phyloP scores from a whole-genome alignment of 2,113 vertebrate species.

The Pogonocichla stellata region DNA sequence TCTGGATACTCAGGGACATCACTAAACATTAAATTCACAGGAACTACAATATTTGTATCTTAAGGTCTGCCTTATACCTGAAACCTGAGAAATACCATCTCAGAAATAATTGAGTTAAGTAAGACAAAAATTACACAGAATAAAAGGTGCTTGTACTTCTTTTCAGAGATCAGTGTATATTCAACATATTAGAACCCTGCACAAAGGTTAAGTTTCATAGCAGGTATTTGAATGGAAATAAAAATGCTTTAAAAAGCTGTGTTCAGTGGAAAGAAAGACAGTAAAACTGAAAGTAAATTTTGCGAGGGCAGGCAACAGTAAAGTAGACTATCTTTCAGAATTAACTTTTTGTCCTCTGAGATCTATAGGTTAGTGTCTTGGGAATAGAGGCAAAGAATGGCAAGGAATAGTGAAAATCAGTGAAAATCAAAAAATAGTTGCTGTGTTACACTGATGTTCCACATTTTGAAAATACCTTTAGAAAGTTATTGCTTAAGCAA shows the following conservation, averaged over 20 bases:
- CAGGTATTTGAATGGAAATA: neutral
- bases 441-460: neutral
- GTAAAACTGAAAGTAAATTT: neutral
- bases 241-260: neutral
- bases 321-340: neutral
- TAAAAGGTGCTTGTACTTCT: neutral
- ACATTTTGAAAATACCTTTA: neutral
- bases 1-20: neutral
- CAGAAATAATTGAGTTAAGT: neutral
- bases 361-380: neutral
- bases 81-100: neutral
- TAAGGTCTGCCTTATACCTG: neutral
- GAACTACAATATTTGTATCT: accelerated
- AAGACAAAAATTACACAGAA: neutral
- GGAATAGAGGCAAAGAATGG: neutral
- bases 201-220: neutral
- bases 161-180: neutral
- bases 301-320: neutral
- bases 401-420: neutral
- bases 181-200: neutral
- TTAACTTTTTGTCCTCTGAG: neutral
- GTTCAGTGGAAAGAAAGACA: neutral
- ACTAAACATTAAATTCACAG: neutral
- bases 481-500: neutral
- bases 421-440: neutral